Evolutionary conservation across 2,113 vertebrate genomes (phyloP).

Genomic region (Acrocephalus arundinaceus): DNA sequence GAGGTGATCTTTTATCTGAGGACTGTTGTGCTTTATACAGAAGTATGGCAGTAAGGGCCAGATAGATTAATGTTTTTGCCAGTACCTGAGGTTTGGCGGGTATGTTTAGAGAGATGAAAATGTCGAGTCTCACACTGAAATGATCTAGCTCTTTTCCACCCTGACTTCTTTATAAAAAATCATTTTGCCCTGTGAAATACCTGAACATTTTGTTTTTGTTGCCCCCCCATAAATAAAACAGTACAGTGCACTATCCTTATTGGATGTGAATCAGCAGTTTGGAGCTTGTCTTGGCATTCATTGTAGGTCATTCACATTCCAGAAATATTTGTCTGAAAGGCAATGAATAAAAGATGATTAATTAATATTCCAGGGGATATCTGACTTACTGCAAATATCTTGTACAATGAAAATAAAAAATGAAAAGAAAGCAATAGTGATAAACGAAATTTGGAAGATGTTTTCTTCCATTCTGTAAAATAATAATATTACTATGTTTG

Average conservation of each 20-base stretch:
- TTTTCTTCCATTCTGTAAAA: background rate
- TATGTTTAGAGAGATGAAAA: background rate
- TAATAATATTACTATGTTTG: background rate
- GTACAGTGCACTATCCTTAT: background rate
- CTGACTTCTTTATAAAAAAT: background rate
- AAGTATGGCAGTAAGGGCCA: background rate
- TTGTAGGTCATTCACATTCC: constrained; percentile 47
- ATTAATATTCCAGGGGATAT: background rate
- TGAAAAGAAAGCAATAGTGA: background rate
- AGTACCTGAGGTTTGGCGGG: background rate
- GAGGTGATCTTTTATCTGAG: background rate
- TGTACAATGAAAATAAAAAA: background rate
- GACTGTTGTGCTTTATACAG: background rate
- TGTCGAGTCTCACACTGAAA: background rate
- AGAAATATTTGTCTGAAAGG: constrained; percentile 62
- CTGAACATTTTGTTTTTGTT: background rate
- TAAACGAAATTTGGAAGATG: background rate
- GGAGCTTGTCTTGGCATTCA: background rate
- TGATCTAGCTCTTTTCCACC: background rate
- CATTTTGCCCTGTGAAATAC: background rate
- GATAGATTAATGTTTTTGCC: background rate
- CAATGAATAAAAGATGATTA: constrained; percentile 9
- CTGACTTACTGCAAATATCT: background rate
- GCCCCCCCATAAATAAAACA: background rate
- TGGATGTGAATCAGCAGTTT: accelerated